Percentiles rank a stretch among this genome's conserved stretches.
phyloP scores from a whole-genome alignment of 2,113 vertebrate genomes.

The Oxyruncus cristatus region DNA sequence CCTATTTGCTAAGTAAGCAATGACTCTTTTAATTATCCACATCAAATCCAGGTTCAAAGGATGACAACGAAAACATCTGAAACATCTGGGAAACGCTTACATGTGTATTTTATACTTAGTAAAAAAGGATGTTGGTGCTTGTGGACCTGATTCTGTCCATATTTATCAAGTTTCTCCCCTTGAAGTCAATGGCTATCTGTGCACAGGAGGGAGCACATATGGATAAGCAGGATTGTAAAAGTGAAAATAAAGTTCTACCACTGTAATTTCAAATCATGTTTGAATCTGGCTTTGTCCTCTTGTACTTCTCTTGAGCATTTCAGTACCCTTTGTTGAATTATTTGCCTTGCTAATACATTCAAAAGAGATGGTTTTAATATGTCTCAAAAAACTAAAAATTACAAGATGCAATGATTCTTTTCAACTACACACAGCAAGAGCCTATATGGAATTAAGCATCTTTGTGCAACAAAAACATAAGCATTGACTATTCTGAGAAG shows the following conservation, averaged over 20 bases:
- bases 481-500: neutral
- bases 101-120: neutral
- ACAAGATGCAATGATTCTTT: neutral
- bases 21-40: conserved; percentile 2
- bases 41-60: neutral
- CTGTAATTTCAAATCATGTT: neutral
- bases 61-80: neutral
- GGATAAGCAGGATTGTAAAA: neutral
- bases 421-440: neutral
- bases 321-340: neutral
- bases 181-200: neutral
- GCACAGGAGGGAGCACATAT: neutral
- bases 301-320: neutral
- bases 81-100: neutral
- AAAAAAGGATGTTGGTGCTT: neutral
- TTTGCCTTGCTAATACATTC: neutral
- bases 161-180: neutral
- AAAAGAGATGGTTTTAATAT: neutral
- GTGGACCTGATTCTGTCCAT: conserved; percentile 2
- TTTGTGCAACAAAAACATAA: neutral
- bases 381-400: neutral
- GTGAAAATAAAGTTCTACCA: neutral
- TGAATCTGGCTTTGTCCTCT: neutral
- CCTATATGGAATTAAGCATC: neutral
- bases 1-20: neutral